Percentiles rank a stretch among this genome's conserved stretches.
phyloP scores from a whole-genome alignment of 2,888 invertebrate species.

The Lasius fuliginosus region DNA sequence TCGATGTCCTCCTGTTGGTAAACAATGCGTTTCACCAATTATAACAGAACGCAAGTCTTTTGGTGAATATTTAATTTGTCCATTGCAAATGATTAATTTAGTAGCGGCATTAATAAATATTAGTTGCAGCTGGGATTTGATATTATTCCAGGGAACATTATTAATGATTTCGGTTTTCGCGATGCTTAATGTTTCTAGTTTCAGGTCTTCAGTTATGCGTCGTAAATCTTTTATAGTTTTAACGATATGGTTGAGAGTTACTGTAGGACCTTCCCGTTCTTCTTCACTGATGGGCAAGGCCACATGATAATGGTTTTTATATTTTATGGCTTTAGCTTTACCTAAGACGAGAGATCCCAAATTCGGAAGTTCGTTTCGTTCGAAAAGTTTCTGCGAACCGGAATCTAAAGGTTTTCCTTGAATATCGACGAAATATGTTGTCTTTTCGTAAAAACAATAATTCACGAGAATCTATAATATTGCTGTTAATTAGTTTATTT shows the following conservation, averaged over 20 bases:
- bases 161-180: not conserved
- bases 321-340: not conserved
- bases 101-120: not conserved
- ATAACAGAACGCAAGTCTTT: not conserved
- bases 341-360: not conserved
- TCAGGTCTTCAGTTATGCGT: not conserved
- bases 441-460: not conserved
- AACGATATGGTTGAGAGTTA: not conserved
- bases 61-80: not conserved
- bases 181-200: not conserved
- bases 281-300: not conserved
- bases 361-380: not conserved
- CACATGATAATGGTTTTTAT: not conserved
- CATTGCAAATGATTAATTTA: not conserved
- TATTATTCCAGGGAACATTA: not conserved
- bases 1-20: not conserved
- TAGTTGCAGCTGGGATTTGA: not conserved
- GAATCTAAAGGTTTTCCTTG: not conserved
- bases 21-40: not conserved
- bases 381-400: not conserved
- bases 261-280: not conserved
- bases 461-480: not conserved
- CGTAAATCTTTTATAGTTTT: not conserved
- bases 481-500: no score
- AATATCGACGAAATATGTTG: not conserved